These are phyloP conservation scores for Bombus confusus DNA, from an alignment of 1,140 invertebrate species.

Conservation along the genomic window DNA sequence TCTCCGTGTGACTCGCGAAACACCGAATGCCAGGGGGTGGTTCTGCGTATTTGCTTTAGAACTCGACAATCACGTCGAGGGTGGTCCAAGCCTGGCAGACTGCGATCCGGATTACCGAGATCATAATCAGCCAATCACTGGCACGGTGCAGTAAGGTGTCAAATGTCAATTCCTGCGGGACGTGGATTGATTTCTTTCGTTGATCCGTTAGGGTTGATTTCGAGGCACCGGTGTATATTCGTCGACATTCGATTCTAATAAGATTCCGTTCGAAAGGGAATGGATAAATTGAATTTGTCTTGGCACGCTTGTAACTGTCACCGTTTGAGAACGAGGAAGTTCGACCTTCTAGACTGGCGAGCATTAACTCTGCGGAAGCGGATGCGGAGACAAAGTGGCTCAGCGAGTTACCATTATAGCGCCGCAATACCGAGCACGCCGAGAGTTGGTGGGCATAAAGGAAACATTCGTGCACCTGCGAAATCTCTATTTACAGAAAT, in stretches of 20 bases:
- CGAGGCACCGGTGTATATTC: not conserved
- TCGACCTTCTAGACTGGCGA: constrained; percentile 29
- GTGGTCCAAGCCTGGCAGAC: constrained; percentile 66
- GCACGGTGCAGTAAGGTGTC: constrained; percentile 72
- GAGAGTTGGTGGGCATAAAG: constrained; percentile 40
- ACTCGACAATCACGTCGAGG: constrained; percentile 74
- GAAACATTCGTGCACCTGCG: constrained; percentile 29
- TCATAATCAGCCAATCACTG: constrained; percentile 79
- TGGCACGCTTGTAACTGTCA: constrained; percentile 27
- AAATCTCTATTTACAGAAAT: constrained; percentile 26
- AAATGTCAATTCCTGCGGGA: constrained; percentile 76
- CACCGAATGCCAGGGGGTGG: not conserved
- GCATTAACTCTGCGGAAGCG: constrained; percentile 60
- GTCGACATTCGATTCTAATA: constrained; percentile 52
- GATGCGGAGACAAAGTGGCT: constrained; percentile 63
- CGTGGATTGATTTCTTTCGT: constrained; percentile 70
- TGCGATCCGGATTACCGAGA: constrained; percentile 75
- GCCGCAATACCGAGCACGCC: constrained; percentile 48
- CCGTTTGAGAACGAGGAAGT: constrained; percentile 41
- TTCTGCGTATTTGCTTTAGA: constrained; percentile 67
- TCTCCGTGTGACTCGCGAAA: constrained; percentile 29
- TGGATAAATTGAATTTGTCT: constrained; percentile 50
- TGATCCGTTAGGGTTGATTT: constrained; percentile 18
- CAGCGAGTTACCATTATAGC: constrained; percentile 53
- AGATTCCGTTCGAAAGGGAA: constrained; percentile 43